Evolutionary conservation across 2,797 vertebrate species (phyloP), one percentile per base, ranked within the genome.

Genomic region (Otus scops): DNA sequence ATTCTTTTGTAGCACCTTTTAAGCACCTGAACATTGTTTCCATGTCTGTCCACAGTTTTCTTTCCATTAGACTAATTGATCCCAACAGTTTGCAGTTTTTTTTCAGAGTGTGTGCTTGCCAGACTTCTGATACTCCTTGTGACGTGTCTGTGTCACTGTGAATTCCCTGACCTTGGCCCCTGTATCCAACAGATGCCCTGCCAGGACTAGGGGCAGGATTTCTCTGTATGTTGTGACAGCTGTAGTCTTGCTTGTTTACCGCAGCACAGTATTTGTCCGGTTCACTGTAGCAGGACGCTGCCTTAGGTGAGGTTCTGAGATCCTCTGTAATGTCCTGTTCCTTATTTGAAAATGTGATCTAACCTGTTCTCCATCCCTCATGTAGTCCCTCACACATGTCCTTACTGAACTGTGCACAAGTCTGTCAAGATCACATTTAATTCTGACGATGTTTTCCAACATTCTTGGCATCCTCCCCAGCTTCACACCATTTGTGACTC

Each of bases 251-350:
- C 84, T 68, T 27, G 60, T 57, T 23, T n/a, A 2, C 63, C 41
- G 11, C 36, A 45, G 63, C 0, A 1, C 3, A 1, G 26, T 13
- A 0, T 21, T 41, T 81, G 27, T 0, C 39, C 0, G 1, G 18
- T 16, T 69, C 56, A 28, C 34, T 2, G 1, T 3, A 54, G 81
- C 38, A 86, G 34, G 67, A 53, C 10, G 2, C 23, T 32, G 48
- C 59, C 63, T 45, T 45, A 39, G 15, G 22, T 56, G 22, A 38
- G 63, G 48, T 34, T 68, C 38, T 60, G 60, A 64, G 67, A 50
- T 45, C 23, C 13, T 41, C 28, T 50, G 8, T 43, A 39, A 80
- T 8, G 34, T 53, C 56, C 30, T 3, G 1, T 30, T 53, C 48
- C 38, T 43, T 28, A 11, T 39, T 19, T 82, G 34, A 38, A 78